These are phyloP conservation scores for Leptopilina clavipes DNA, from an alignment of 1,140 invertebrate species.

Conservation along the genomic window DNA sequence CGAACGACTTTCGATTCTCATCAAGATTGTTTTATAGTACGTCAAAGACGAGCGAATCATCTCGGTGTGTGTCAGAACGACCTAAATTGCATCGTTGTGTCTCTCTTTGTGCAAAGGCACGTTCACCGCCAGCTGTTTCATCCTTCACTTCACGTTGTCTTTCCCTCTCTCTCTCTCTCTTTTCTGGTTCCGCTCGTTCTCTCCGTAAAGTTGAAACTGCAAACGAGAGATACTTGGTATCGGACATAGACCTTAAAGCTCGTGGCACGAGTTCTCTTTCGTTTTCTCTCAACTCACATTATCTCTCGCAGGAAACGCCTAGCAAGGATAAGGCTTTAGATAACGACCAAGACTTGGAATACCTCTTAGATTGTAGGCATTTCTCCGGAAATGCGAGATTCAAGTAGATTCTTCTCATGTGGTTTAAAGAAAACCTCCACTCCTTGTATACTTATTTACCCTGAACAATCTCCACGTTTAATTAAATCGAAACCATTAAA, in stretches of 20 bases:
- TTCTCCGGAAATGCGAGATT: neutral
- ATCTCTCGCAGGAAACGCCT: neutral
- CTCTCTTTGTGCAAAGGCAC: neutral
- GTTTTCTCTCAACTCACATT: neutral
- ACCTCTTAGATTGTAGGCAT: neutral
- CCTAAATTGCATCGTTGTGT: neutral
- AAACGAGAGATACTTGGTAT: slow-evolving; percentile 8
- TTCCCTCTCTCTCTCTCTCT: neutral
- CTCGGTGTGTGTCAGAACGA: neutral
- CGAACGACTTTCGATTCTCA: slow-evolving; percentile 1
- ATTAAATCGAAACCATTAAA: too few species aligned
- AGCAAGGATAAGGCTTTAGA: neutral
- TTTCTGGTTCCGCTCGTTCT: neutral
- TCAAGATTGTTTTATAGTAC: slow-evolving; percentile 2
- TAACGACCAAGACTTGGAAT: slow-evolving; percentile 9
- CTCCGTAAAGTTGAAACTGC: neutral
- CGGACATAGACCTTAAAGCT: slow-evolving; percentile 6
- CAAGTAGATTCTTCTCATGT: neutral
- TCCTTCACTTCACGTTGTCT: neutral
- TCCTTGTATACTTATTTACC: neutral
- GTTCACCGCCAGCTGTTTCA: neutral
- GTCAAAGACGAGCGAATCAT: neutral
- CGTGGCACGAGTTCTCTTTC: neutral
- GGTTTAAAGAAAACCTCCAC: neutral
- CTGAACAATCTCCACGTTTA: neutral